Evolutionary conservation across 2,113 vertebrate genomes (phyloP), one percentile per base, ranked within the genome.

Genomic region (Bostrychus sinensis): DNA sequence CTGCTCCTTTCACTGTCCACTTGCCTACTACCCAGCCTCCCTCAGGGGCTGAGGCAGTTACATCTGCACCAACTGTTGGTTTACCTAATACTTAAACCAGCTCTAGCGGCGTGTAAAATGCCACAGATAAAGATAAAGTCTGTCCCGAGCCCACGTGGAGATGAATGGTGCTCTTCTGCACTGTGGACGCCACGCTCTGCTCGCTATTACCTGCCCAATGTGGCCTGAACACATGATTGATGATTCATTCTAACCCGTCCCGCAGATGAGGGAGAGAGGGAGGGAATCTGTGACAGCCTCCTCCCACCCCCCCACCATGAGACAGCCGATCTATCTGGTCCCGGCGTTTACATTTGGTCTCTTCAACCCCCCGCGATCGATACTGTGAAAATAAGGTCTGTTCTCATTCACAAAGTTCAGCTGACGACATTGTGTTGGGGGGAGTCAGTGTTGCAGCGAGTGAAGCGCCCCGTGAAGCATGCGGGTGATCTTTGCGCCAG

Each of bases 251-350:
- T n/a, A 66, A 51, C 66, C 86, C 81, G 76, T 86, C 84, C 66
- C 84, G 71, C 81, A 84, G 87, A 88, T 73, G 81, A 84, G 74
- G 59, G 82, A 39, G 77, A 34, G 69, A 38, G 68, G 76, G 75
- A 75, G 71, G 75, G 77, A 66, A 60, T 76, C 59, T 12, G n/a
- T 81, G 86, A 89, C 86, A 88, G 83, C 72, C 83, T 83, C 72
- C 78, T 64, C 76, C 78, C 65, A 34, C 50, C 32, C 60, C 72
- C 42, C 60, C 41, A 80, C 28, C 54, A 77, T 60, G 64, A 87
- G 91, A 92, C 90, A 91, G 90, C 86, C 86, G 75, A 90, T 91
- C 81, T 85, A 88, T 92, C 88, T 89, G 86, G 65, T 66, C 54
- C 23, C 56, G 61, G 75, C 56, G 61, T 88, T 86, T 80, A 76